Evolutionary conservation across 2,888 invertebrate species (phyloP).

Genomic region (Aplocera efformata): DNA sequence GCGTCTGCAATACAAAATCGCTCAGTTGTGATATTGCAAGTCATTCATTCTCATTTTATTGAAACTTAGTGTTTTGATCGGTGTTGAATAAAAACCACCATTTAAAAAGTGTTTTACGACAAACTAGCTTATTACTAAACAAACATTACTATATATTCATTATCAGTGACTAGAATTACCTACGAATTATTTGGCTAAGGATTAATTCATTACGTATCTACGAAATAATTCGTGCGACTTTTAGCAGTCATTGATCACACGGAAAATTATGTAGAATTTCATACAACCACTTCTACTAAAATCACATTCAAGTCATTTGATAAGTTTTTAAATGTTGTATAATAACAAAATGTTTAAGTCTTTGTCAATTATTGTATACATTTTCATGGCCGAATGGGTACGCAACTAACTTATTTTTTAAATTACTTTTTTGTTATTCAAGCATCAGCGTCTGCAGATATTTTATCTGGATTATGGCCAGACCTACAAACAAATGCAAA

Average conservation of each 20-base stretch:
- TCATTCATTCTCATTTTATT: too few species aligned
- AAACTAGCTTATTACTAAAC: constrained; percentile 41
- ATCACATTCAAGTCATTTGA: constrained; percentile 30
- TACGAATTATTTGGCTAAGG: constrained; percentile 48
- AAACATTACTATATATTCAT: constrained; percentile 39
- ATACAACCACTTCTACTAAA: constrained; percentile 30
- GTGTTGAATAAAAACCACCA: constrained; percentile 7
- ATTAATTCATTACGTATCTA: constrained; percentile 14
- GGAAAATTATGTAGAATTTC: constrained; percentile 3
- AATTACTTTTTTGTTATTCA: neutral
- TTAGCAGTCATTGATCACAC: neutral
- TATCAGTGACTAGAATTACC: constrained; percentile 48
- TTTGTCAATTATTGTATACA: constrained; percentile 37
- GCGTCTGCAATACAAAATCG: too few species aligned
- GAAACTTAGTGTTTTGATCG: constrained; percentile 12
- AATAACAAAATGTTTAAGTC: constrained; percentile 17
- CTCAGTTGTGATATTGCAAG: too few species aligned
- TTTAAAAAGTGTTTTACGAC: constrained; percentile 13
- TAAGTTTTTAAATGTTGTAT: constrained; percentile 13
- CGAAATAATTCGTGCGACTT: too few species aligned
- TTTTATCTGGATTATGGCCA: too few species aligned
- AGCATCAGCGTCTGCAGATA: too few species aligned
- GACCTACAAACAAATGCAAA: too few species aligned
- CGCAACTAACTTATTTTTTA: constrained; percentile 1
- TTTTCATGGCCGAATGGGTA: constrained; percentile 34